phyloP scores from a whole-genome alignment of 2,888 invertebrate species.

The Ichneumon xanthorius region DNA sequence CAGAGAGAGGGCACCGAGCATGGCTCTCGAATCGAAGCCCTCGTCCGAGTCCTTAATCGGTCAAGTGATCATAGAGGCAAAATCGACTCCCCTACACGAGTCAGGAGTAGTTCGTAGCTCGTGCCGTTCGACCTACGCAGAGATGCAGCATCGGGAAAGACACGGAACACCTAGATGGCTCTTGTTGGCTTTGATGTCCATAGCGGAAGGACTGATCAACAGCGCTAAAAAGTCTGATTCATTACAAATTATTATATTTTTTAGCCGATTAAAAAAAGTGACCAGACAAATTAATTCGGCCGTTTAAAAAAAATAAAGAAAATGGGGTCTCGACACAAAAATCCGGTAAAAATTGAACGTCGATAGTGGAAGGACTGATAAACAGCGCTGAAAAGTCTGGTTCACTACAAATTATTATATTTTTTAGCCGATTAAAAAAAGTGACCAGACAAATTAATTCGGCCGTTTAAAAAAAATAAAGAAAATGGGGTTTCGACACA shows the following conservation, averaged over 20 bases:
- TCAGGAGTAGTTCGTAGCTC: conserved; percentile 47
- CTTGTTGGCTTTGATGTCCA: neutral
- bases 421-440: too few species aligned
- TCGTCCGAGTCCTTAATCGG: conserved; percentile 83
- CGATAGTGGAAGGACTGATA: too few species aligned
- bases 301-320: too few species aligned
- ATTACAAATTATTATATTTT: too few species aligned
- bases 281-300: too few species aligned
- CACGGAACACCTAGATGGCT: neutral
- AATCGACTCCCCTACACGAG: conserved; percentile 63
- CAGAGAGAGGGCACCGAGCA: conserved; percentile 67
- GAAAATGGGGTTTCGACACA: too few species aligned
- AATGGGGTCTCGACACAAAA: too few species aligned
- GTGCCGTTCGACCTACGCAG: conserved; percentile 15
- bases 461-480: too few species aligned
- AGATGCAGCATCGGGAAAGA: neutral
- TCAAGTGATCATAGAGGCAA: conserved; percentile 84
- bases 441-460: too few species aligned
- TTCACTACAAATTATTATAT: too few species aligned
- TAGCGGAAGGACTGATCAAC: neutral
- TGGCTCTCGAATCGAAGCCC: conserved; percentile 67
- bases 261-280: too few species aligned
- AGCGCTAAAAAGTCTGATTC: neutral
- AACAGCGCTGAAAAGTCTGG: neutral
- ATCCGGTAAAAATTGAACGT: too few species aligned